Evolutionary conservation across 2,888 invertebrate species (phyloP).

Genomic region (Galerucella nymphaeae): DNA sequence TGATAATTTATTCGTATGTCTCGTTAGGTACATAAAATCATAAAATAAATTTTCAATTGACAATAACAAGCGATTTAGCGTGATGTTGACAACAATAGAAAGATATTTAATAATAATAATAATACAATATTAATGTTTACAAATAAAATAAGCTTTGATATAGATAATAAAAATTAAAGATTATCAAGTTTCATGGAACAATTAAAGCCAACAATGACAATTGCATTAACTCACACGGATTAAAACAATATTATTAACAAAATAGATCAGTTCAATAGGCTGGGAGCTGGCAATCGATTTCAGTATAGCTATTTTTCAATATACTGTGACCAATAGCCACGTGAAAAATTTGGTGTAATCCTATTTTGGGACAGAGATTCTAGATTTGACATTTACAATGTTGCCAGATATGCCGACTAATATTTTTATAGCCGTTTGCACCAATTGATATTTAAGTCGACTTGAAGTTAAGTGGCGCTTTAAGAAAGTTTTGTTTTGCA

Average conservation of each 20-base stretch:
- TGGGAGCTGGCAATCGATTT: no score
- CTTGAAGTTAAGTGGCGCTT: no score
- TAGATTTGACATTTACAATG: no score
- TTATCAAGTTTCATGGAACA: neutral
- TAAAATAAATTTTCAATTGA: slow-evolving; percentile 1
- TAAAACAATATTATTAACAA: neutral
- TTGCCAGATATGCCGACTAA: no score
- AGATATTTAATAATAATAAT: no score
- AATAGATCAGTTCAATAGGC: no score
- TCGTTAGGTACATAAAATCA: neutral
- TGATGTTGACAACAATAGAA: neutral
- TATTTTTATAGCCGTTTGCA: no score
- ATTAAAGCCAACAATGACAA: neutral
- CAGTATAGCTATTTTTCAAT: neutral
- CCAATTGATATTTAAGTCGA: no score
- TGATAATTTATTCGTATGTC: neutral
- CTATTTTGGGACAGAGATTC: no score
- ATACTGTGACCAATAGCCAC: no score
- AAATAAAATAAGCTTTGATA: neutral
- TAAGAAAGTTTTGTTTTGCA: no score
- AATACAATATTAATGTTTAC: neutral
- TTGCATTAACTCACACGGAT: neutral
- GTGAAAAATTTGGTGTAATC: no score
- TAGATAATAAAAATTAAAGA: neutral
- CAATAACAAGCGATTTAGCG: slow-evolving; percentile 2